phyloP scores from a whole-genome alignment of 37 sponge, comb jelly and placozoan species.

The Beroe forskalii region DNA sequence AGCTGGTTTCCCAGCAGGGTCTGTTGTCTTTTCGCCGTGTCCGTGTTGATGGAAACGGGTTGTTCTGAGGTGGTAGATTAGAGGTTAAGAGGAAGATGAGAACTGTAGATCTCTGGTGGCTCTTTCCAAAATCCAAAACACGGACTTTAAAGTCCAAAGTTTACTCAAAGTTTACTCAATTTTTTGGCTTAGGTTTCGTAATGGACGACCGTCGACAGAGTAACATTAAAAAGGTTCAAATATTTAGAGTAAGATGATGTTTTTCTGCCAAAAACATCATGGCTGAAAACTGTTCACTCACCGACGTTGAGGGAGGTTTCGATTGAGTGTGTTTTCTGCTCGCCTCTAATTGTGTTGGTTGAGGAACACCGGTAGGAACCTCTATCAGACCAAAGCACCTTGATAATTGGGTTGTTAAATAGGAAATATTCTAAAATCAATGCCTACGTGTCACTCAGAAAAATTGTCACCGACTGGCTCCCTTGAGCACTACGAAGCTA shows the following conservation, averaged over 20 bases:
- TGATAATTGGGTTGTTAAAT: not conserved
- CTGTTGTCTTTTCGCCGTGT: not conserved
- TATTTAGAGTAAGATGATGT: too few relatives aligned
- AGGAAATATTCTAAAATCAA: too few relatives aligned
- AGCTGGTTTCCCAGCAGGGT: conserved; percentile 31
- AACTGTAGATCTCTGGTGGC: too few relatives aligned
- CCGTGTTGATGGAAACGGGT: conserved; percentile 13
- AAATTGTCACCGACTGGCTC: too few relatives aligned
- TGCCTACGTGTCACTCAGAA: too few relatives aligned
- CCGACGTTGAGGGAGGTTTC: not conserved
- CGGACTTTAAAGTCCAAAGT: too few relatives aligned
- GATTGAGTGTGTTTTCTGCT: not conserved
- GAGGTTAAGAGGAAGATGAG: not conserved
- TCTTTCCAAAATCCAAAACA: too few relatives aligned
- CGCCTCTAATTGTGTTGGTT: not conserved
- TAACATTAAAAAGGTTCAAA: too few relatives aligned
- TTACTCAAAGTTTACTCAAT: too few relatives aligned
- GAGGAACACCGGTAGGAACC: conserved; percentile 4
- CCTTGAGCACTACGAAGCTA: too few relatives aligned
- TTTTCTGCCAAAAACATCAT: not conserved
- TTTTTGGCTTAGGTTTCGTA: too few relatives aligned
- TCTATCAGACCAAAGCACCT: not conserved
- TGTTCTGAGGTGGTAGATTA: not conserved
- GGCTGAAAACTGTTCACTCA: not conserved
- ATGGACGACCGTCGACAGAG: too few relatives aligned